Base-by-base conservation (phyloP, 2,113 vertebrate species). In the Cavia aperea region DNA sequence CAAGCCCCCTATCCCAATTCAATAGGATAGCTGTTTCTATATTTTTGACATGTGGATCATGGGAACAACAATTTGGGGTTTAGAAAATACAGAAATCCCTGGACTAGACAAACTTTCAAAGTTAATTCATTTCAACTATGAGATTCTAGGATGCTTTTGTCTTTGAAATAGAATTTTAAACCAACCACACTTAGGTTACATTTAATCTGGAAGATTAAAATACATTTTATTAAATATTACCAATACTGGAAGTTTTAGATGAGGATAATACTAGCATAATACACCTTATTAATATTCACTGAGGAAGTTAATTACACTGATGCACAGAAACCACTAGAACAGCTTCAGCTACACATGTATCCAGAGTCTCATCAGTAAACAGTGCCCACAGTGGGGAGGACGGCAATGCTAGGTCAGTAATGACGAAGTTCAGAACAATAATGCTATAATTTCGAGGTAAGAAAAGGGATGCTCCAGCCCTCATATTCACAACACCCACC, bases 151-250 rank as follows among this genome's bases (percentile, higher is more conserved):
- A 81, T 72, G 23, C 11, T 60, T 54, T 75, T 72, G 89, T 12
- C 65, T 81, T 68, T 89, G 43, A 78, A 84, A 84, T 9, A 70
- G 19, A 93, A 91, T 68, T 78, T 72, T 84, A 93, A 95, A 81
- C 7, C 85, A 84, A 82, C 0, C 85, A 43, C 43, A 79, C 81
- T 73, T 87, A 86, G 31, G 13, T 26, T 56, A 21, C 26, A 66
- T 2, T 56, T 75, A 36, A 46, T n/a, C 51, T 88, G 49, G 46
- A 82, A 89, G 39, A 84, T 39, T 26, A 56, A 79, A 79, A 78
- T 78, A 78, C 54, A 54, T 79, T 79, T 49, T 66, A 54, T 54
- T 81, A 54, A 91, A 39, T 83, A 92, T 81, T 90, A 91, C 63
- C 56, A 58, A 56, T 9, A 56, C 12, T 78, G 46, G 24, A 39